Evolutionary conservation across 2,888 invertebrate species (phyloP).

Genomic region (Aporophyla lueneburgensis): DNA sequence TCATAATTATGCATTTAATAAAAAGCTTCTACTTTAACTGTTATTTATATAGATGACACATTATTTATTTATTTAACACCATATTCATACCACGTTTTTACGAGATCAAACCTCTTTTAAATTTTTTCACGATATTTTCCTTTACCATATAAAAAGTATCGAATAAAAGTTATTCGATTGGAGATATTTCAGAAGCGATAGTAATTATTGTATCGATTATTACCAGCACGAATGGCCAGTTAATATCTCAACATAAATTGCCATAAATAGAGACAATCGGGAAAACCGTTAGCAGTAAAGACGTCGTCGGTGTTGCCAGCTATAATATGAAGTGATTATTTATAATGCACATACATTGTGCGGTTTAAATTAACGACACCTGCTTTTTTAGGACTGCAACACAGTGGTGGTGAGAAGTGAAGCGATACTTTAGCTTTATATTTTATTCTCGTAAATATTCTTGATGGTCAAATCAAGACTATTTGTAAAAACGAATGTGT

Average conservation of each 20-base stretch:
- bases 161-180: conserved; percentile 11
- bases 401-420: neutral
- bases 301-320: conserved; percentile 47
- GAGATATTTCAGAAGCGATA: conserved; percentile 16
- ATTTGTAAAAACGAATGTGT: no score
- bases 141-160: neutral
- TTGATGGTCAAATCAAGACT: no score
- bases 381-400: conserved; percentile 29
- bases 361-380: conserved; percentile 82
- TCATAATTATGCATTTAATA: no score
- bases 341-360: conserved; percentile 73
- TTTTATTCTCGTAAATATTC: no score
- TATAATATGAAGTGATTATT: conserved; percentile 77
- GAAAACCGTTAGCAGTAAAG: conserved; percentile 57
- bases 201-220: conserved; percentile 10
- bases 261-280: conserved; percentile 61
- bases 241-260: conserved; percentile 42
- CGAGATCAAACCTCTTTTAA: neutral
- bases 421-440: neutral
- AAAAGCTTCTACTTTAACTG: no score
- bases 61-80: neutral
- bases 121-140: neutral
- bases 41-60: neutral
- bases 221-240: conserved; percentile 19
- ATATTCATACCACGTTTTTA: neutral